Evolutionary conservation across 1,140 invertebrate genomes (phyloP).

Genomic region (Brachionus paranguensis): DNA sequence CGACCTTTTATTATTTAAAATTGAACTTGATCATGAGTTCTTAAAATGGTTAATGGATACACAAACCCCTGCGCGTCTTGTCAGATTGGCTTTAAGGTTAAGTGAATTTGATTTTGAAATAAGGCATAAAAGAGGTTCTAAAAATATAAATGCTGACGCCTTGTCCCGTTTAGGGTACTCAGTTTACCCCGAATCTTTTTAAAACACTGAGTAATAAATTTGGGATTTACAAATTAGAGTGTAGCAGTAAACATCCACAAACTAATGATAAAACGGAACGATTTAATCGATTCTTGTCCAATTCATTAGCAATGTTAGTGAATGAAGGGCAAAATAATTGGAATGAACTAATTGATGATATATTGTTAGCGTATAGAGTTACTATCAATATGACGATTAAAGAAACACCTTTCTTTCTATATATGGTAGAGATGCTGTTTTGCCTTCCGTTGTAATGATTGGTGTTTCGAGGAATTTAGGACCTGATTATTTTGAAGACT

Average conservation of each 20-base stretch:
- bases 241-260: conserved; percentile 43
- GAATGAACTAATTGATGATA: not conserved
- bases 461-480: too few species aligned
- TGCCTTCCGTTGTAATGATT: not conserved
- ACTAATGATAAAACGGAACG: conserved; percentile 42
- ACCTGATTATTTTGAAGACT: too few species aligned
- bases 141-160: conserved; percentile 48
- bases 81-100: conserved; percentile 56
- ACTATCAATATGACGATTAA: too few species aligned
- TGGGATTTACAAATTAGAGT: conserved; percentile 41
- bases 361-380: too few species aligned
- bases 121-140: conserved; percentile 49
- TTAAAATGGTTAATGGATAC: not conserved
- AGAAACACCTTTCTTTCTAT: too few species aligned
- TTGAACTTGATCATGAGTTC: not conserved
- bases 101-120: conserved; percentile 56
- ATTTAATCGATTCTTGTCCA: not conserved
- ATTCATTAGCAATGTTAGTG: not conserved
- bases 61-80: conserved; percentile 40
- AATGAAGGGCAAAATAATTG: not conserved
- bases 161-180: conserved; percentile 43
- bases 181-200: too few species aligned
- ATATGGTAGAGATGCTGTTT: not conserved
- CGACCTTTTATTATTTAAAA: not conserved
- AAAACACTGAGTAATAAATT: too few species aligned